These are phyloP conservation scores for Drosophila eohydei DNA, from an alignment of 2,888 invertebrate species.

Conservation along the genomic window DNA sequence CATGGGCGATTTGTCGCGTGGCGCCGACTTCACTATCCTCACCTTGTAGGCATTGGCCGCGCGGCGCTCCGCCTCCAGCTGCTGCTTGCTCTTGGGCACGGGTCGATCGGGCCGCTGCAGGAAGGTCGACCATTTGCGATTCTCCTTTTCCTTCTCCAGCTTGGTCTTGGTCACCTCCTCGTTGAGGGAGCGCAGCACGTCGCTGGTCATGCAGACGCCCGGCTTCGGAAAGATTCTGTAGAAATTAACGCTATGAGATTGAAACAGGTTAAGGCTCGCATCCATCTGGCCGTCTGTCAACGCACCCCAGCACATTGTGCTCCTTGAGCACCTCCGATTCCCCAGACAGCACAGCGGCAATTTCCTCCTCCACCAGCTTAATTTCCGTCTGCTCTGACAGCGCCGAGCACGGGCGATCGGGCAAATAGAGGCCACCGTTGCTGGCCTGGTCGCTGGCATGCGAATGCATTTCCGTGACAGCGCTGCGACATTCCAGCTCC, in stretches of 20 bases:
- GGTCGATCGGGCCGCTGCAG: slow-evolving; percentile 90
- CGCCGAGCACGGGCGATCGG: slow-evolving; percentile 79
- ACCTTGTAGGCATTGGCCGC: slow-evolving; percentile 86
- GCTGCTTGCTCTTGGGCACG: slow-evolving; percentile 86
- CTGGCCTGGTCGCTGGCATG: slow-evolving; percentile 42
- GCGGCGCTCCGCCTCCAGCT: slow-evolving; percentile 80
- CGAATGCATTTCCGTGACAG: slow-evolving; percentile 71
- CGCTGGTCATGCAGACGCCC: slow-evolving; percentile 88
- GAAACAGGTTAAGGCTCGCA: slow-evolving; percentile 34
- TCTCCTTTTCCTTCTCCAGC: slow-evolving; percentile 86
- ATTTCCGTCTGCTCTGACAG: slow-evolving; percentile 75
- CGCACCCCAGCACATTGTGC: slow-evolving; percentile 87
- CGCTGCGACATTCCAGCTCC: slow-evolving; percentile 55
- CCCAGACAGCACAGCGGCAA: slow-evolving; percentile 89
- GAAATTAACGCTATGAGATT: slow-evolving; percentile 87
- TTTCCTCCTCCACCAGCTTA: slow-evolving; percentile 88
- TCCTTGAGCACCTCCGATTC: slow-evolving; percentile 89
- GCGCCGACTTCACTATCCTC: slow-evolving; percentile 86
- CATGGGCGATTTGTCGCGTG: slow-evolving; percentile 69
- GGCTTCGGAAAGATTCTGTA: slow-evolving; percentile 89
- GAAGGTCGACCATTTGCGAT: slow-evolving; percentile 90
- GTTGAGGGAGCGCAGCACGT: slow-evolving; percentile 88
- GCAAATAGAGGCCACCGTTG: slow-evolving; percentile 49
- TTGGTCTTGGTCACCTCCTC: slow-evolving; percentile 86
- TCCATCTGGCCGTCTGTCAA: slow-evolving; percentile 15